phyloP scores from a whole-genome alignment of 2,888 invertebrate species.

The Oligia strigilis region DNA sequence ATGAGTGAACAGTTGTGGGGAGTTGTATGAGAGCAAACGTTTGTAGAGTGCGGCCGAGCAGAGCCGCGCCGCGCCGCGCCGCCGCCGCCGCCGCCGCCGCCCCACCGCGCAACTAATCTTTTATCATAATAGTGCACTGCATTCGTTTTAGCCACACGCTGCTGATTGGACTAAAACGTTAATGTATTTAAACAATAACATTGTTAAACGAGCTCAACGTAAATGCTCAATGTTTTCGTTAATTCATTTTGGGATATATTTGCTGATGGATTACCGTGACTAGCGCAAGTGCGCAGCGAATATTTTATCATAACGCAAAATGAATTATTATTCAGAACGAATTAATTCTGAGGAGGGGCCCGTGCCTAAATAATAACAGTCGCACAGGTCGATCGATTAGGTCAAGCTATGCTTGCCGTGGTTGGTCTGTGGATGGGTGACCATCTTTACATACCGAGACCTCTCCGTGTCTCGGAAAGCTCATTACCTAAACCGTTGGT shows the following conservation, averaged over 20 bases:
- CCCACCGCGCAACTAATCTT: constrained; percentile 74
- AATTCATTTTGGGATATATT: constrained; percentile 49
- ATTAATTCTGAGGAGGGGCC: constrained; percentile 8
- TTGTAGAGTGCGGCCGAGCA: constrained; percentile 69
- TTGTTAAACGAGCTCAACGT: constrained; percentile 30
- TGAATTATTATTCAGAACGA: constrained; percentile 48
- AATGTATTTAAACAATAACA: constrained; percentile 58
- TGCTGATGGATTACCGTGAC: constrained; percentile 58
- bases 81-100: constrained; percentile 35
- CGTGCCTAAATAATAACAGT: too few species aligned
- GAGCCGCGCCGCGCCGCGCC: constrained; percentile 56
- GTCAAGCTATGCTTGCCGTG: too few species aligned
- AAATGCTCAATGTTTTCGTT: constrained; percentile 38
- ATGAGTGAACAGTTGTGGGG: constrained; percentile 78
- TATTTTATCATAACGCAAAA: constrained; percentile 48
- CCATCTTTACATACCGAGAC: too few species aligned
- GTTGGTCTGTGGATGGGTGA: too few species aligned
- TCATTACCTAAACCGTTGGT: too few species aligned
- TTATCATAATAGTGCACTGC: constrained; percentile 76
- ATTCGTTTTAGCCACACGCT: constrained; percentile 61
- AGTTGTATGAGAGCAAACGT: constrained; percentile 76
- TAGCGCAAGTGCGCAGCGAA: constrained; percentile 33
- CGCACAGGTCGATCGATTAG: too few species aligned
- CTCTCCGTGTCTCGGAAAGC: too few species aligned
- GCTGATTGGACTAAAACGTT: constrained; percentile 57